A percentile compares a stretch with the other conserved stretches of the same genome.
Conservation (phyloP, 2,113 vertebrate genomes). For the Rhadina sibilatrix region DNA sequence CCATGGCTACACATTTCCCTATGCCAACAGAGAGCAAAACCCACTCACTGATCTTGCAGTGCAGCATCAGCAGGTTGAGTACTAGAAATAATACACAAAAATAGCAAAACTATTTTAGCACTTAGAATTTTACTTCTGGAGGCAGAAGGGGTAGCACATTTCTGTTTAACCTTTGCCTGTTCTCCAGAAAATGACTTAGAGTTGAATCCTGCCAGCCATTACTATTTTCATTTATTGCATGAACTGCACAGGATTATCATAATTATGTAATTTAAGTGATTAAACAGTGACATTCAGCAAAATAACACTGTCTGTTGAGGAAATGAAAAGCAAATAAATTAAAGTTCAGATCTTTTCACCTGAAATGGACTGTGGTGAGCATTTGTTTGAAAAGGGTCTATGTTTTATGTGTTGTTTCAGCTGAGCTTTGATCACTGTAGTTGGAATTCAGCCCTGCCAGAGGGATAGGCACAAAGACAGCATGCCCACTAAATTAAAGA, state of each 20-base stretch:
- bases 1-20: neutral
- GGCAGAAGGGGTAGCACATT: neutral
- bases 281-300: slow-evolving; percentile 17
- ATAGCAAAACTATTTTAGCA: neutral
- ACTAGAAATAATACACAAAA: neutral
- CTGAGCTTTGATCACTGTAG: neutral
- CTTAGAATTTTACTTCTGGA: neutral
- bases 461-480: neutral
- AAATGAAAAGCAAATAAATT: slow-evolving; percentile 29
- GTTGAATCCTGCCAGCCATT: neutral
- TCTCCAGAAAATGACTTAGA: neutral
- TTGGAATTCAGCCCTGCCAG: neutral
- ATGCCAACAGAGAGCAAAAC: neutral
- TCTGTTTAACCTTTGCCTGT: neutral
- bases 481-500: neutral
- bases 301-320: neutral
- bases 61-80: neutral
- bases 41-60: neutral
- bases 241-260: neutral
- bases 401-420: neutral
- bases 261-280: slow-evolving; percentile 4
- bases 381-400: neutral
- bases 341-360: neutral
- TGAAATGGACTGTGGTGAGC: neutral
- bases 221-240: neutral